Evolutionary conservation across 2,797 vertebrate genomes (phyloP), one percentile per base, ranked within the genome.

Genomic region (Percopsis omiscomaycus): DNA sequence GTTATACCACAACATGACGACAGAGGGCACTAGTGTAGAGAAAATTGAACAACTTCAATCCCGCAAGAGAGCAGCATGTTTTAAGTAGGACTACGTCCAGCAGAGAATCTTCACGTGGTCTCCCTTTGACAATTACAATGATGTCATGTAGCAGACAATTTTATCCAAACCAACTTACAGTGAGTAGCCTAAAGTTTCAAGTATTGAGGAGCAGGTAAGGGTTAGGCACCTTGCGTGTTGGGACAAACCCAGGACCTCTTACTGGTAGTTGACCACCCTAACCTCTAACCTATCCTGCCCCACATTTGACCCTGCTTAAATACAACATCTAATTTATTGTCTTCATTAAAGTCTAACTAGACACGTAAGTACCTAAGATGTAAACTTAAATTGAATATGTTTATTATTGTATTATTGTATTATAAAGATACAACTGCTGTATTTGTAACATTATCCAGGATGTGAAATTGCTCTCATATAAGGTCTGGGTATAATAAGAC

Each of bases 11-110:
- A 10, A 2, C 2, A 66, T 56, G 68, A 68, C 89, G 84, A 77
- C 64, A 90, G 89, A 81, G 83, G 85, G 89, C 71, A 84, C 84
- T 66, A 77, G 59, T 13, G 5, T 42, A 42, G 37, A 42, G 37
- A 42, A 5, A 42, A 42, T 42, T 9, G 37, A 42, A 29, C 27
- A 37, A 14, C 28, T 37, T 32, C 1, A 32, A 51, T 27, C 27
- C 8, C 2, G n/a, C 28, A 1, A 55, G 32, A 12, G 37, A 54
- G 51, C 53, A 54, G 52, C 6, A 22, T 27, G 1, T 29, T 22
- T 2, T 28, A 53, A 5, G 27, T 12, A 13, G 51, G 27, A 29
- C 37, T 9, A 48, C 2, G 11, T 45, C 15, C 56, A 58, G 1
- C 2, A 51, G 49, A 51, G 2, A 22, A 30, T 22, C 9, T 8